Conservation (phyloP, 2,797 vertebrate species). For the Oophaga sylvatica region DNA sequence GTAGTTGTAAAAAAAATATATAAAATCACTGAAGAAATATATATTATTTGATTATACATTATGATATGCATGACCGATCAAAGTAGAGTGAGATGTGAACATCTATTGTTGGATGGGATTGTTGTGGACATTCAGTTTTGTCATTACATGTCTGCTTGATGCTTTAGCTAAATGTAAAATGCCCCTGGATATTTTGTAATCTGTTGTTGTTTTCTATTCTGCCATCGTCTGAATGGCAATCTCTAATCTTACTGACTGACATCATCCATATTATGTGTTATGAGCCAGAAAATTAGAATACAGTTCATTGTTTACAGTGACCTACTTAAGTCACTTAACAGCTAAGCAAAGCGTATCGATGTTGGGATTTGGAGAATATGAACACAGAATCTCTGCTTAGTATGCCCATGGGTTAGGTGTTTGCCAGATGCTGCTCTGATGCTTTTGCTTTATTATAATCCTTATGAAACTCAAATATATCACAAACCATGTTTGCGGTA, state of each 20-base stretch:
- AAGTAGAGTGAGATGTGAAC: neutral
- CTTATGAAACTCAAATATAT: neutral
- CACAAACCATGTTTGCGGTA: neutral
- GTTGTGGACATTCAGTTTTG: neutral
- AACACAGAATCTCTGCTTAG: conserved; percentile 13
- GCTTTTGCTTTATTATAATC: neutral
- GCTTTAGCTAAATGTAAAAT: conserved; percentile 10
- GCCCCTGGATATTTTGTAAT: conserved; percentile 2
- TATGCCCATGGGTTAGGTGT: neutral
- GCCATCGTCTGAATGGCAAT: conserved; percentile 4
- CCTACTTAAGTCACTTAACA: conserved; percentile 13
- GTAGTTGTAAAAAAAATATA: no score
- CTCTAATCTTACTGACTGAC: conserved; percentile 28
- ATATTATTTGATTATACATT: neutral
- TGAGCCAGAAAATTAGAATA: conserved; percentile 30
- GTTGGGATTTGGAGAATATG: conserved; percentile 13
- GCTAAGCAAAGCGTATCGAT: conserved; percentile 1
- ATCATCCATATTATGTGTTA: conserved; percentile 14
- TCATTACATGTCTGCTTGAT: conserved; percentile 7
- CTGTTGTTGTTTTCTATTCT: conserved; percentile 19
- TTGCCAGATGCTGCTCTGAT: neutral
- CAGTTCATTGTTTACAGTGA: conserved; percentile 26
- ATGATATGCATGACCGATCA: neutral
- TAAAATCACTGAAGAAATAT: no score
- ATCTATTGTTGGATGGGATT: neutral